Base-by-base conservation (phyloP, 53 echinoderm and acorn worm species). In the Apostichopus leukothele region DNA sequence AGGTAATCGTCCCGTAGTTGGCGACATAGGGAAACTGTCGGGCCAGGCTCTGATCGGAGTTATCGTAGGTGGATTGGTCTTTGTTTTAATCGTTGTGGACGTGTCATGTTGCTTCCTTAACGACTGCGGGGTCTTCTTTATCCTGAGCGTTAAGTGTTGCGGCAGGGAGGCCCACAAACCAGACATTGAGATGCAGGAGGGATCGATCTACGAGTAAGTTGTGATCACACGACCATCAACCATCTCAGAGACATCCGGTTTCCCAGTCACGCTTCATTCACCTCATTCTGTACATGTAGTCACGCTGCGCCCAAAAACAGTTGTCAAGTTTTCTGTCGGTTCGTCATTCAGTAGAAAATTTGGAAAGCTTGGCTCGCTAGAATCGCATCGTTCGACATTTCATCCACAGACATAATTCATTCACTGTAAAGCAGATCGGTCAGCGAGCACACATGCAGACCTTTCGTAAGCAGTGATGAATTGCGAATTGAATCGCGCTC, bases 31-130 rank as follows among this genome's bases (percentile, higher is more conserved):
- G 13, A 86, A 90, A 1, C 52, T 95, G 9, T 83, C 90, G 20
- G 90, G 90, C 11, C 76, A 88, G 4, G 93, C 93, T n/a, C 90
- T 95, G 67, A 93, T 95, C 12, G 95, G 93, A 1, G 90, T 95
- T 78, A 75, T 95, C 53, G 88, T 92, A 51, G 93, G 90, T 0
- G 88, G 90, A 7, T 90, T 95, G 76, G 91, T 93, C 20, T 52
- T 95, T 61, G 23, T 93, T 14, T 67, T 95, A 1, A 86, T 95
- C 67, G 27, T 95, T 67, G 89, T 95, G 23, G 95, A 95, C 51
- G 39, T 90, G 67, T 61, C 89, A 14, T 95, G 95, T 79, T 95
- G 89, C 78, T 93, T 77, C 75, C 90, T 92, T 85, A 95, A 95
- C 55, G 83, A 67, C 87, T 95, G 95, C 50, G 95, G 95, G 19